Percentiles rank a stretch among this genome's conserved stretches.
These are phyloP conservation scores for Leucopsar rothschildi DNA, from an alignment of 2,113 vertebrate species.

Conservation along the genomic window DNA sequence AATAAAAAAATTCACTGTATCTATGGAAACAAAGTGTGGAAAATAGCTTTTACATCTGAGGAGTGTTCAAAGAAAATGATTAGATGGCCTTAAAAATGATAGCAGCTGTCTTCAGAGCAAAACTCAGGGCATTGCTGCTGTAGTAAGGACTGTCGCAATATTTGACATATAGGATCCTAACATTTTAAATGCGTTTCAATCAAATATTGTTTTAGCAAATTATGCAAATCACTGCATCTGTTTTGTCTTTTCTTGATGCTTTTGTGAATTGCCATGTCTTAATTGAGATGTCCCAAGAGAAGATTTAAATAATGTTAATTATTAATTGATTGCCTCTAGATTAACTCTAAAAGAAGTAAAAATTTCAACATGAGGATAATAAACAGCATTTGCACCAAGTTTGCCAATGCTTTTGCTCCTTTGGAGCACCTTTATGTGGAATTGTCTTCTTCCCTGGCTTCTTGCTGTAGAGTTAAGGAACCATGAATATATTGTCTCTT, in stretches of 20 bases:
- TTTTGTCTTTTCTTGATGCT: neutral
- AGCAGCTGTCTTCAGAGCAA: neutral
- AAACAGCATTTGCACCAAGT: neutral
- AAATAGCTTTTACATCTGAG: slow-evolving; percentile 43
- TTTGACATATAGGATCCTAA: neutral
- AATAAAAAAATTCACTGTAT: slow-evolving; percentile 28
- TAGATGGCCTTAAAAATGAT: neutral
- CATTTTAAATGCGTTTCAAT: neutral
- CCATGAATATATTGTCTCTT: neutral
- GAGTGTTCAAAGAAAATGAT: slow-evolving; percentile 14
- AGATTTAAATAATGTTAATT: neutral
- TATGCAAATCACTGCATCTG: neutral
- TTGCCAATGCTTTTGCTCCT: neutral
- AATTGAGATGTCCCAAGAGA: neutral
- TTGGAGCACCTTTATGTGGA: neutral
- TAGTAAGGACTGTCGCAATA: neutral
- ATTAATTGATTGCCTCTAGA: neutral
- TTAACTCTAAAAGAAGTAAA: neutral
- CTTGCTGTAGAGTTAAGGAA: neutral
- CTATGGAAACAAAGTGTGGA: slow-evolving; percentile 60
- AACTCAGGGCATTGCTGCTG: neutral
- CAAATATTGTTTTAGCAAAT: neutral
- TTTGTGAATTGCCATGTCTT: neutral
- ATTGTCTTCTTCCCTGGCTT: neutral
- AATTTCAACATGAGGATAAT: neutral